Evolutionary conservation across 2,888 invertebrate genomes (phyloP).

Genomic region (Epinotia ramella): DNA sequence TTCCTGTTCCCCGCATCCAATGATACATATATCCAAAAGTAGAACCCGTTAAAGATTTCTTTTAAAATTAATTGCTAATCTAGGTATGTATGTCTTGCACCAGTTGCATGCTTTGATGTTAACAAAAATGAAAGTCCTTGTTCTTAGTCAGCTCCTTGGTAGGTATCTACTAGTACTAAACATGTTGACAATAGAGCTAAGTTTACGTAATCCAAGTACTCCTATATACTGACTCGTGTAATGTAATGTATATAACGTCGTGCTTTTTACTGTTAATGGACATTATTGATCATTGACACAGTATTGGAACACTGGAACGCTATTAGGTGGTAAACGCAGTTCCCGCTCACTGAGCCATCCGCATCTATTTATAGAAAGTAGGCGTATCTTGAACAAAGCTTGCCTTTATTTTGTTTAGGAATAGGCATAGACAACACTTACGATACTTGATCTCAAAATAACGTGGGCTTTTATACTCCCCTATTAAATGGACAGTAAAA

Average conservation of each 20-base stretch:
- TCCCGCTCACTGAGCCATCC: constrained; percentile 48
- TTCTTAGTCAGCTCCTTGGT: background rate
- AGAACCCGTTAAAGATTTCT: background rate
- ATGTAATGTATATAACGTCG: background rate
- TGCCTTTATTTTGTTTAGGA: constrained; percentile 20
- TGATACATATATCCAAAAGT: background rate
- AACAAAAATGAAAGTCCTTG: background rate
- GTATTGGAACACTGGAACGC: constrained; percentile 51
- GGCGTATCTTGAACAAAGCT: constrained; percentile 34
- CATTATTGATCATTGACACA: constrained; percentile 42
- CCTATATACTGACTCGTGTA: constrained; percentile 20
- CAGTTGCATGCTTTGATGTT: background rate
- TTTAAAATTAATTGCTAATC: background rate
- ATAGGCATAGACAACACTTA: constrained; percentile 18
- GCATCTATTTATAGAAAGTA: constrained; percentile 39
- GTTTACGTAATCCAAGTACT: constrained; percentile 12
- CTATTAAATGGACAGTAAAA: constrained; percentile 13
- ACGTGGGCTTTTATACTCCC: constrained; percentile 11
- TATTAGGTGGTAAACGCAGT: constrained; percentile 50
- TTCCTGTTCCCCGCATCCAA: background rate
- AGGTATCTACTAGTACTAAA: constrained; percentile 2
- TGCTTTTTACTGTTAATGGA: constrained; percentile 47
- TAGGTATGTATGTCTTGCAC: background rate
- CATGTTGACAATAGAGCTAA: constrained; percentile 21
- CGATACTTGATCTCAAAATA: constrained; percentile 32